Percentiles rank a stretch among this genome's conserved stretches.
Evolutionary conservation across 2,888 invertebrate genomes (phyloP).

Genomic region (Panopea generosa): DNA sequence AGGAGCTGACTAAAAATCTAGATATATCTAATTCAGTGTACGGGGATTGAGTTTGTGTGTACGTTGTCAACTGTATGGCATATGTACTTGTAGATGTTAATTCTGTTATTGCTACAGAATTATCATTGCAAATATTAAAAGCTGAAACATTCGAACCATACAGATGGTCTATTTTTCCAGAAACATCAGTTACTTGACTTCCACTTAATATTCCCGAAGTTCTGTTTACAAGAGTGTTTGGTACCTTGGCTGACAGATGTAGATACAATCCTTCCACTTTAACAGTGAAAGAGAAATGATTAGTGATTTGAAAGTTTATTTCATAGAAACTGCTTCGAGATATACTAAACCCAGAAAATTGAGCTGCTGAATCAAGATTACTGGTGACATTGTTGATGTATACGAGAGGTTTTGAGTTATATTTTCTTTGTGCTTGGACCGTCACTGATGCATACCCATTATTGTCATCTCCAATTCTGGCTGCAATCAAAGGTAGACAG

Average conservation of each 20-base stretch:
- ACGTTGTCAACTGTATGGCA: slow-evolving; percentile 25
- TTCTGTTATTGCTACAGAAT: slow-evolving; percentile 28
- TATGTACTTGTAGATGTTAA: slow-evolving; percentile 26
- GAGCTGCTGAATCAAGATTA: slow-evolving; percentile 59
- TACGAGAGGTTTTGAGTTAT: slow-evolving; percentile 51
- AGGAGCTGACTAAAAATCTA: slow-evolving; percentile 48
- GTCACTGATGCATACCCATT: slow-evolving; percentile 66
- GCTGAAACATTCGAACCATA: slow-evolving; percentile 26
- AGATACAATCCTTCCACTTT: slow-evolving; percentile 63
- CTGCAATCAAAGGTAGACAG: slow-evolving; percentile 67
- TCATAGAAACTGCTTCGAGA: slow-evolving; percentile 51
- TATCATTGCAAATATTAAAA: slow-evolving; percentile 54
- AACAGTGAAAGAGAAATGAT: slow-evolving; percentile 49
- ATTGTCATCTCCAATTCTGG: slow-evolving; percentile 63
- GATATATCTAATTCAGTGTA: slow-evolving; percentile 43
- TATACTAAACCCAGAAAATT: slow-evolving; percentile 65
- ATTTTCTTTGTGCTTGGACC: slow-evolving; percentile 44
- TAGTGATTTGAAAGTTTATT: slow-evolving; percentile 51
- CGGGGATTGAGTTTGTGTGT: slow-evolving; percentile 38
- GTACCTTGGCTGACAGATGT: slow-evolving; percentile 42
- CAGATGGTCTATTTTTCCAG: slow-evolving; percentile 49
- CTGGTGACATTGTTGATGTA: slow-evolving; percentile 54
- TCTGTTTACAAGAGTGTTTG: slow-evolving; percentile 18
- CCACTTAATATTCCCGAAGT: slow-evolving; percentile 69
- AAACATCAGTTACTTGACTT: slow-evolving; percentile 18